These are phyloP conservation scores for Athalia circularis DNA, from an alignment of 2,888 invertebrate species.

Conservation along the genomic window DNA sequence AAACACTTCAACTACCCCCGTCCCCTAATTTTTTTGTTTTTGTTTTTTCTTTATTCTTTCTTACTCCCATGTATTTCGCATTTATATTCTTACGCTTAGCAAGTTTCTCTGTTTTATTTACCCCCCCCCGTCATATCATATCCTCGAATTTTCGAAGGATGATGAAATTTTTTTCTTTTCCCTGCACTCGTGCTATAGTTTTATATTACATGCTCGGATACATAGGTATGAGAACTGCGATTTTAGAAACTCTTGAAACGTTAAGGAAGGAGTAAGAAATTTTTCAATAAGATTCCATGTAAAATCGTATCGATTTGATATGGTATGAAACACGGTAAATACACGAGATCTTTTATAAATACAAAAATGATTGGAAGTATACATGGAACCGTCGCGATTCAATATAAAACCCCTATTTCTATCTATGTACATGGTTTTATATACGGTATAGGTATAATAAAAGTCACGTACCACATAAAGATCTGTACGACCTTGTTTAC, in stretches of 20 bases:
- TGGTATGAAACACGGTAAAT: too few species aligned
- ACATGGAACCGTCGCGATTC: constrained; percentile 33
- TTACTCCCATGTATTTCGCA: not conserved
- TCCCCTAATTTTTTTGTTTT: constrained; percentile 18
- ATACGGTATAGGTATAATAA: constrained; percentile 10
- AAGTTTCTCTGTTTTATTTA: too few species aligned
- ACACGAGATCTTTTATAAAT: too few species aligned
- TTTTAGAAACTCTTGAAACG: not conserved
- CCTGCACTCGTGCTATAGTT: not conserved
- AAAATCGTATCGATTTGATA: too few species aligned
- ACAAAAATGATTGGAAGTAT: not conserved
- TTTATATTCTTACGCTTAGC: too few species aligned
- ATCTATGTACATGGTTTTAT: not conserved
- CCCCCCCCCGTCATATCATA: too few species aligned
- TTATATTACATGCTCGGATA: not conserved
- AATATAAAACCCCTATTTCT: constrained; percentile 13
- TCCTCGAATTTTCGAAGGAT: too few species aligned
- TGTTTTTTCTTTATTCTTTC: not conserved
- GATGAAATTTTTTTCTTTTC: not conserved
- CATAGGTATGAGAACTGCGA: not conserved
- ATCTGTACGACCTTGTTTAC: constrained; percentile 41
- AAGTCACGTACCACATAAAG: constrained; percentile 39
- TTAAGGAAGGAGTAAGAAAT: not conserved
- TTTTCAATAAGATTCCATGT: not conserved
- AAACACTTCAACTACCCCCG: not conserved